Evolutionary conservation across 2,113 vertebrate species (phyloP).

Genomic region (Eclectus roratus): DNA sequence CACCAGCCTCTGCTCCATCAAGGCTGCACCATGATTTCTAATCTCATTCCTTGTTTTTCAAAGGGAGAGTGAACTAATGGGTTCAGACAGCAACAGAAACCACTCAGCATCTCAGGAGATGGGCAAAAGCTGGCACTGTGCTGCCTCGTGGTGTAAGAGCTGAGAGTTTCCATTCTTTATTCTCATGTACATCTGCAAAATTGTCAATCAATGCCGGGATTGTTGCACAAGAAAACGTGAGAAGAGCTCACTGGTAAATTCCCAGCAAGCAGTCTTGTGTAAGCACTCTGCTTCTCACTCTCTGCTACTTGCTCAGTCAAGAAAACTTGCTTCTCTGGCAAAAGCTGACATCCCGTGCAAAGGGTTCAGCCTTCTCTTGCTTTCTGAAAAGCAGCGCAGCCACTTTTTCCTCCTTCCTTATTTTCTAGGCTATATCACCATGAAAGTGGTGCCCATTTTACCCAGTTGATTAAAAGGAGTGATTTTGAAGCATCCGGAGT

Average conservation of each 20-base stretch:
- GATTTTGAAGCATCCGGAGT: background rate
- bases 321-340: background rate
- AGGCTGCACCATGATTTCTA: background rate
- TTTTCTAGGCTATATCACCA: background rate
- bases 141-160: background rate
- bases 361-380: background rate
- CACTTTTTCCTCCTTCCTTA: background rate
- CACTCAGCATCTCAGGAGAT: fast-evolving
- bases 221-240: background rate
- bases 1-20: background rate
- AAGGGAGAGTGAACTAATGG: background rate
- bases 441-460: background rate
- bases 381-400: background rate
- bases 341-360: background rate
- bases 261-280: background rate
- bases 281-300: background rate
- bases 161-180: background rate
- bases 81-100: background rate
- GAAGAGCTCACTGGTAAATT: background rate
- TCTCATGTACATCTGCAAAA: background rate
- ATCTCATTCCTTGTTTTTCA: background rate
- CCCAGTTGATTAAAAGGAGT: background rate
- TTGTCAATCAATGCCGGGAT: background rate
- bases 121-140: background rate
- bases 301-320: background rate